Evolutionary conservation across 1,140 invertebrate genomes (phyloP).

Genomic region (Pteromalus puparum): DNA sequence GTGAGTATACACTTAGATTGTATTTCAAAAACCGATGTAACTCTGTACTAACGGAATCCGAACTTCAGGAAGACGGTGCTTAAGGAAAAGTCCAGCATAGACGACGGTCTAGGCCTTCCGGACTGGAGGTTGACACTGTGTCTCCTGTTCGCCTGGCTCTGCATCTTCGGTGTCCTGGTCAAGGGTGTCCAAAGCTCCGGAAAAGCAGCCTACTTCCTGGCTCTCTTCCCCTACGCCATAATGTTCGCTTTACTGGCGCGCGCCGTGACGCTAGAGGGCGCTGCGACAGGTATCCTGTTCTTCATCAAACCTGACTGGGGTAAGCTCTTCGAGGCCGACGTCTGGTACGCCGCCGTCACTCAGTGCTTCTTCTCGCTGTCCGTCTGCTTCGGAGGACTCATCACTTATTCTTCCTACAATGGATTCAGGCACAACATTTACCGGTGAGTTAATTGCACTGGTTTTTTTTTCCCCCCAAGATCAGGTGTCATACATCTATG

Average conservation of each 20-base stretch:
- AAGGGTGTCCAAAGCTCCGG: slow-evolving; percentile 78
- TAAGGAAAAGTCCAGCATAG: slow-evolving; percentile 77
- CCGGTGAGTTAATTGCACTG: slow-evolving; percentile 72
- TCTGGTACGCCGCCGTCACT: slow-evolving; percentile 88
- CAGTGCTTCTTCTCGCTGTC: slow-evolving; percentile 90
- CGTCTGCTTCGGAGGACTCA: slow-evolving; percentile 82
- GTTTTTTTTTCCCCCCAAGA: too few species aligned
- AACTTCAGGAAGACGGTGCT: slow-evolving; percentile 71
- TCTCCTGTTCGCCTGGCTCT: slow-evolving; percentile 79
- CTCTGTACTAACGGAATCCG: too few species aligned
- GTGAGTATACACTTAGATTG: slow-evolving; percentile 74
- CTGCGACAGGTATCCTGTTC: slow-evolving; percentile 82
- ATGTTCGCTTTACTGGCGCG: slow-evolving; percentile 78
- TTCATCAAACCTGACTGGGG: slow-evolving; percentile 82
- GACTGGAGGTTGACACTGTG: slow-evolving; percentile 81
- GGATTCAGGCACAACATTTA: slow-evolving; percentile 81
- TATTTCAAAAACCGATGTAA: too few species aligned
- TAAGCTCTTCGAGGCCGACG: slow-evolving; percentile 80
- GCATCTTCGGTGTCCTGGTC: slow-evolving; percentile 79
- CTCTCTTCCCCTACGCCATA: slow-evolving; percentile 81
- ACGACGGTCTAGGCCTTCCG: slow-evolving; percentile 80
- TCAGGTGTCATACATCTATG: too few species aligned
- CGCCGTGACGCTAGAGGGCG: slow-evolving; percentile 73
- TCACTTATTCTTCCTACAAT: slow-evolving; percentile 86
- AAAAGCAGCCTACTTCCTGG: slow-evolving; percentile 79